Evolutionary conservation across 2,113 vertebrate species (phyloP), one percentile per base, ranked within the genome.

Genomic region (Phasianus colchicus): DNA sequence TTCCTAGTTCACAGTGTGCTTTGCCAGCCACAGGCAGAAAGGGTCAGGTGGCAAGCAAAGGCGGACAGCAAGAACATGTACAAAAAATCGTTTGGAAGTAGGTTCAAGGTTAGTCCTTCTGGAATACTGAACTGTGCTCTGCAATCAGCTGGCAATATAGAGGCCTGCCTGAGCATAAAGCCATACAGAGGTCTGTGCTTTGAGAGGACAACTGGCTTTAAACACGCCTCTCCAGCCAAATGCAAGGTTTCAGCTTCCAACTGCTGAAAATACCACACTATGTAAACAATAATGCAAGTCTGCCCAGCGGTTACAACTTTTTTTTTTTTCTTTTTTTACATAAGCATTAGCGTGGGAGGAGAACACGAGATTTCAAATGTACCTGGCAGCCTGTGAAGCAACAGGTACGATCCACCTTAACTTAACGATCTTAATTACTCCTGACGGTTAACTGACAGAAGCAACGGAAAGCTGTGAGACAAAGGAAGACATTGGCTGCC

Each of bases 311-410:
- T 45, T 74, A 66, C 4, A 8, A 11, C 27, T 19, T 65, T 42
- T 42, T 16, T 63, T 64, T 83, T 27, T 32, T n/a, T 70, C 52
- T 36, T 43, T 43, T 63, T 83, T 95, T 90, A 94, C 85, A 77
- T 94, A 95, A 95, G 75, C 75, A 5, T 72, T 83, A 57, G 22
- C 34, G 79, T 93, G 94, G 94, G 91, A 92, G 89, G 89, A 64
- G 82, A 92, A 40, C 60, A 15, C 6, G 61, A 94, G 91, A 52
- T 86, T 20, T 64, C 54, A 38, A 81, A 67, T 20, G 82, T 74
- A 79, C 57, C 65, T 93, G 92, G 89, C 87, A 91, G 83, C 75
- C 72, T 80, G 86, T 61, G 66, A 86, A 94, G 85, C 43, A 2
- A 76, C 64, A 64, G 75, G 73, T 74, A 82, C 73, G 58, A 45